Evolutionary conservation across 30 jellyfish, hydroid and myxozoan species (phyloP).

Genomic region (Phacellophora camtschatica): DNA sequence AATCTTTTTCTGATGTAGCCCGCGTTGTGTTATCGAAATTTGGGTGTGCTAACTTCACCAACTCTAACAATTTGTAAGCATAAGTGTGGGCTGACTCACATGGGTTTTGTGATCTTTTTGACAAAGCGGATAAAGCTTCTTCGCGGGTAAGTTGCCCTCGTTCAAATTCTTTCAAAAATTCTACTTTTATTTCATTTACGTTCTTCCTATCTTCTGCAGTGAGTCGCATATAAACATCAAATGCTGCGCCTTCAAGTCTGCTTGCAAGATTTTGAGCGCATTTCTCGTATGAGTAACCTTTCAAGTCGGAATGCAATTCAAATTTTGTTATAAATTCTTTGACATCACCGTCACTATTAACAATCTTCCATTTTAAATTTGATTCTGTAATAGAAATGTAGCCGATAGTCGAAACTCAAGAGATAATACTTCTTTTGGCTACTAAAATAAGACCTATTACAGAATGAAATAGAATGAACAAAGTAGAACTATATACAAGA

Average conservation of each 20-base stretch:
- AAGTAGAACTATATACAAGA: too few relatives aligned
- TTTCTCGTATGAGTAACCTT: too few relatives aligned
- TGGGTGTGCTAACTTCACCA: constrained; percentile 30
- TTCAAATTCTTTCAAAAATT: background rate
- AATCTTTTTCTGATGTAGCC: constrained; percentile 22
- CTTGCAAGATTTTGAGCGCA: background rate
- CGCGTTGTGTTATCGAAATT: constrained; percentile 10
- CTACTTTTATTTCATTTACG: background rate
- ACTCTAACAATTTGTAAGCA: constrained; percentile 39
- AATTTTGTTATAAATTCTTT: too few relatives aligned
- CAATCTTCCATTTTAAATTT: too few relatives aligned
- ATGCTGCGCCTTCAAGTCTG: background rate
- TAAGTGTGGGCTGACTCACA: constrained; percentile 50
- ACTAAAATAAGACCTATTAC: too few relatives aligned
- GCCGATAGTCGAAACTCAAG: too few relatives aligned
- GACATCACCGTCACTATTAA: too few relatives aligned
- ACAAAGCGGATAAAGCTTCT: background rate
- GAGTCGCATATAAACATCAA: background rate
- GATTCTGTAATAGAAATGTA: too few relatives aligned
- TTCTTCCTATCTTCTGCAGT: background rate
- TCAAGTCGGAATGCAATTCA: too few relatives aligned
- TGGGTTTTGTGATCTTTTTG: background rate
- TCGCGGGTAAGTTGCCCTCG: background rate
- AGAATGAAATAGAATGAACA: too few relatives aligned
- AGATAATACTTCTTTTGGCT: too few relatives aligned